phyloP scores from a whole-genome alignment of 1,140 invertebrate genomes.

The Formica exsecta region DNA sequence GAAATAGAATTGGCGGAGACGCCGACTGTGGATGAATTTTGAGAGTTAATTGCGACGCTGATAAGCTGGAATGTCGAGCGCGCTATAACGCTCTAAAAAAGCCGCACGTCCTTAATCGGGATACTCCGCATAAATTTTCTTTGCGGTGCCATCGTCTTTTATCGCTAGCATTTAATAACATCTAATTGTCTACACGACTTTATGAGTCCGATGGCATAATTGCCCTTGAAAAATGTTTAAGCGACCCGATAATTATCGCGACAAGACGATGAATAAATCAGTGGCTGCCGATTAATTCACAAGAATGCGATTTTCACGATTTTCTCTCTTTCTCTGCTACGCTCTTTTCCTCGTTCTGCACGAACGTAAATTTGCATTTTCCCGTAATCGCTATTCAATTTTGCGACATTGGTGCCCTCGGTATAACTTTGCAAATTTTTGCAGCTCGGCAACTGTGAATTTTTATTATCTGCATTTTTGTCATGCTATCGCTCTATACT shows the following conservation, averaged over 20 bases:
- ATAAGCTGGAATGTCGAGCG: slow-evolving; percentile 4
- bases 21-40: slow-evolving; percentile 10
- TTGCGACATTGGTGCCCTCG: not conserved
- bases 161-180: slow-evolving; percentile 23
- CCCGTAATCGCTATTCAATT: slow-evolving; percentile 57
- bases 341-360: slow-evolving; percentile 10
- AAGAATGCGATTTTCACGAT: slow-evolving; percentile 20
- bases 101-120: not conserved
- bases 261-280: slow-evolving; percentile 49
- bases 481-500: not conserved
- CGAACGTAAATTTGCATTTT: slow-evolving; percentile 52
- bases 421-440: slow-evolving; percentile 36
- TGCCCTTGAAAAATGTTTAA: slow-evolving; percentile 49
- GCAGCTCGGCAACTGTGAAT: not conserved
- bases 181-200: slow-evolving; percentile 3
- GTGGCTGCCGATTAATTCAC: slow-evolving; percentile 33
- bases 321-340: not conserved
- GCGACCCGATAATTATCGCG: slow-evolving; percentile 31
- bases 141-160: slow-evolving; percentile 4
- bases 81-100: not conserved
- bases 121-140: slow-evolving; percentile 12
- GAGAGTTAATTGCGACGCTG: not conserved
- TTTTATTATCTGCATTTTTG: slow-evolving; percentile 24
- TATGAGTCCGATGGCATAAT: slow-evolving; percentile 13
- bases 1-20: not conserved